Conservation (phyloP, 2,888 invertebrate species). For the Cerceris rybyensis region DNA sequence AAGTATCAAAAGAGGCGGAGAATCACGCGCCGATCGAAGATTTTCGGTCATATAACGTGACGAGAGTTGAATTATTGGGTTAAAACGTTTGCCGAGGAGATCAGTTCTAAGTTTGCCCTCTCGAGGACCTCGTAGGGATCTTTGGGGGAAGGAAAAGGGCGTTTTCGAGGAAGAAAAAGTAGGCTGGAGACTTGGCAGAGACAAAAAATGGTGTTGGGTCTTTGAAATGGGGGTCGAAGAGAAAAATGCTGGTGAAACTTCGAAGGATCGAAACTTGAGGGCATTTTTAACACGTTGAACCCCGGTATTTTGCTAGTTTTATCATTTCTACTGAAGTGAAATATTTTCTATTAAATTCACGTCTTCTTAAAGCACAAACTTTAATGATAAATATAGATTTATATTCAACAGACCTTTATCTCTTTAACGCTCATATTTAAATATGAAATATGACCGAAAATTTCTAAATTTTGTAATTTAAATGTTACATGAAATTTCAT, state of each 20-base stretch:
- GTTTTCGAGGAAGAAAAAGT: slow-evolving; percentile 39
- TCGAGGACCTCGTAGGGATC: slow-evolving; percentile 21
- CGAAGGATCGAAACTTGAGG: slow-evolving; percentile 27
- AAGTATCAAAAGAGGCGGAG: slow-evolving; percentile 22
- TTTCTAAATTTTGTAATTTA: no score
- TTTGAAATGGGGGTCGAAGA: slow-evolving; percentile 55
- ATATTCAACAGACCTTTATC: no score
- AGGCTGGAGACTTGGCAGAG: slow-evolving; percentile 33
- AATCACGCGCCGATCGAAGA: slow-evolving; percentile 38
- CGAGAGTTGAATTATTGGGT: slow-evolving; percentile 39
- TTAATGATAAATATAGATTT: no score
- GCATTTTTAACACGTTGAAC: no score
- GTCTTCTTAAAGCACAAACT: no score
- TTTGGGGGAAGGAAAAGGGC: slow-evolving; percentile 27
- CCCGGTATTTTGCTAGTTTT: no score
- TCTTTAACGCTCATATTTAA: no score
- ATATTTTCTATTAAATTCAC: no score
- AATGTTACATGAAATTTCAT: no score
- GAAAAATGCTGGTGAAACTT: slow-evolving; percentile 12
- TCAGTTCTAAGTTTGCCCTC: slow-evolving; percentile 18
- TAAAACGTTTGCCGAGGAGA: slow-evolving; percentile 15
- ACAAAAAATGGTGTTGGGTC: slow-evolving; percentile 73
- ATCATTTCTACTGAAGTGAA: no score
- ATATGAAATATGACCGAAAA: no score
- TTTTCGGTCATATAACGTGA: not conserved